Base-by-base conservation (phyloP, 2,888 invertebrate species). In the Marronus borbonicus region DNA sequence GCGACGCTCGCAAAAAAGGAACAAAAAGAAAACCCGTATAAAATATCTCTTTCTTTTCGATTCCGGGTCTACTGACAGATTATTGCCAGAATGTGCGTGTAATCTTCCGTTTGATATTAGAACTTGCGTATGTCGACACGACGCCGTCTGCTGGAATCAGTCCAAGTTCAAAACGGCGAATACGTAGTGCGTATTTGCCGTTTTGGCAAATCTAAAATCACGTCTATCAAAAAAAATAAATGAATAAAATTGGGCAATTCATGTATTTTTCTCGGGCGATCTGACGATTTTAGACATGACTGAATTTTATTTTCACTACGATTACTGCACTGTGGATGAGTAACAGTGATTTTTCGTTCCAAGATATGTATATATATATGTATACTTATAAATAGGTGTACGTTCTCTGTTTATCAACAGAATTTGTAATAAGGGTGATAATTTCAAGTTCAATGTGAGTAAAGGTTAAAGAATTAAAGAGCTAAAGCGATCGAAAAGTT, bases 1-100 rank as follows among this genome's bases (percentile, higher is more conserved):
- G 65, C n/a, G 17, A 65, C 2, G 65, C 31, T 24, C 3, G 14
- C 8, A 44, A 44, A 12, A 12, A 44, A 36, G 31, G 44, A 44
- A 44, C 31, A 36, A 39, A 12, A 65, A n/a, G n/a, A 36, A 5
- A n/a, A 65, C 31, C 0, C 12, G 8, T 44, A 65, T 39, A 65
- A 65, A 65, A 36, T 39, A 17, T 36, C 24, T 39, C n/a, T 65
- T 65, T n/a, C 36, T 31, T 65, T 17, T 39, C 44, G 44, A 65
- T 39, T 14, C 65, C 65, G 65, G 12, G 5, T 8, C 65, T 5
- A 65, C 65, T 65, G 65, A 65, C 36, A 65, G 65, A 65, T 65
- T 39, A 44, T 31, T 36, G 39, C 65, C 65, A 65, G 65, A 8
- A 65, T 8, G 17, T 65, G 39, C 17, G 44, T 39, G 39, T 55